Conservation (phyloP, 2,797 vertebrate genomes). For the Bovichtus diacanthus region DNA sequence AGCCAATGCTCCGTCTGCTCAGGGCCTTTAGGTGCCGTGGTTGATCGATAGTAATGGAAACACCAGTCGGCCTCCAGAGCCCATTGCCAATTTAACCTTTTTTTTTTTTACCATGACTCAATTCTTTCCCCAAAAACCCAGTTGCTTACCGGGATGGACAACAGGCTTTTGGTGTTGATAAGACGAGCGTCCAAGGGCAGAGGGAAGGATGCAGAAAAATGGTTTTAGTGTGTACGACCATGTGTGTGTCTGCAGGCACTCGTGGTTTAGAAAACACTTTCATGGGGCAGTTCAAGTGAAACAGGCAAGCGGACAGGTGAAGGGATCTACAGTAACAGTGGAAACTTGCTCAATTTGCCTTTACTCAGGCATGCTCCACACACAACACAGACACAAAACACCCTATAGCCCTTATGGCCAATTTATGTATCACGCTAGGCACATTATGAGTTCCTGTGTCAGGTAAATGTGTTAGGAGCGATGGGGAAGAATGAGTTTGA, state of each 20-base stretch:
- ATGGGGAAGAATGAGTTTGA: constrained; percentile 52
- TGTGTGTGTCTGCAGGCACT: constrained; percentile 30
- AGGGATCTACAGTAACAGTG: constrained; percentile 14
- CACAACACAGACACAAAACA: constrained; percentile 30
- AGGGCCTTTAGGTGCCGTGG: constrained; percentile 67
- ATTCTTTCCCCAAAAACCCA: constrained; percentile 71
- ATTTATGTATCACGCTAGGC: constrained; percentile 66
- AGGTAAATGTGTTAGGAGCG: constrained; percentile 65
- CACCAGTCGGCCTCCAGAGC: constrained; percentile 55
- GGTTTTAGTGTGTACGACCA: background rate
- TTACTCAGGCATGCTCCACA: constrained; percentile 23
- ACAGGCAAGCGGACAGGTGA: constrained; percentile 28
- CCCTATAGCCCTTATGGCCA: constrained; percentile 37
- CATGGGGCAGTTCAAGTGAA: constrained; percentile 33
- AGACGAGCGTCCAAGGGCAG: constrained; percentile 40
- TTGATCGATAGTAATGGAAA: constrained; percentile 74
- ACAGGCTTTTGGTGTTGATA: constrained; percentile 62
- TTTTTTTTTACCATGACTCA: constrained; percentile 70
- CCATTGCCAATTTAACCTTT: constrained; percentile 70
- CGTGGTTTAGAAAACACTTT: constrained; percentile 51
- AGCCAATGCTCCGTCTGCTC: constrained; percentile 46
- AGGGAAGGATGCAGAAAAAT: constrained; percentile 37
- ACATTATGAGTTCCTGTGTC: constrained; percentile 68
- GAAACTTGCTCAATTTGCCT: constrained; percentile 37
- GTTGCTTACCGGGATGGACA: constrained; percentile 63